Percentiles rank a stretch among this genome's conserved stretches.
These are phyloP conservation scores for Aramus guarauna DNA, from an alignment of 2,113 vertebrate species.

Conservation along the genomic window DNA sequence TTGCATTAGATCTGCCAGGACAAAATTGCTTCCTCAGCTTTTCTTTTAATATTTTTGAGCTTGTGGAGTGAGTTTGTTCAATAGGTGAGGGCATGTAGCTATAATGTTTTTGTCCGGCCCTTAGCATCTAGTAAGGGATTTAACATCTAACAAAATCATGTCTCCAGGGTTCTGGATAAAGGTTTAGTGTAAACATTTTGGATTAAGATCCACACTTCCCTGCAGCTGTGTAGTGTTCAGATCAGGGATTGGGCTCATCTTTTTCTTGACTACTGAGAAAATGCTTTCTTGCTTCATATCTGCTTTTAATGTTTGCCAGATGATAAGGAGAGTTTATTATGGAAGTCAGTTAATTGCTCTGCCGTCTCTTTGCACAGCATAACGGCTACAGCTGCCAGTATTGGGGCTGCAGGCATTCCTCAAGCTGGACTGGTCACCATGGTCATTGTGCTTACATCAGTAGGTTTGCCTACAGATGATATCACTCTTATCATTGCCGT, in stretches of 20 bases:
- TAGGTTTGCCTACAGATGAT: slow-evolving; percentile 95
- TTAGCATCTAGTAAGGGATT: background rate
- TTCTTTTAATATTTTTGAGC: background rate
- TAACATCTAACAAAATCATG: background rate
- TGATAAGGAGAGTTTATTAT: background rate
- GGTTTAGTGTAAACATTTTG: background rate
- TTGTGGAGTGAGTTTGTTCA: background rate
- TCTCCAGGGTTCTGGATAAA: background rate
- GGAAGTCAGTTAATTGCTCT: background rate
- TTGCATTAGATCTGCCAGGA: background rate
- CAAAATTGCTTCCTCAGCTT: background rate
- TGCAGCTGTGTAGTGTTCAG: background rate
- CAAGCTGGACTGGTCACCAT: slow-evolving; percentile 97
- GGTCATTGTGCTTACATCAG: slow-evolving; percentile 96
- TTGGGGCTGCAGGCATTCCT: slow-evolving; percentile 95
- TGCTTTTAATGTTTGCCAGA: background rate
- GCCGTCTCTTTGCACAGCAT: slow-evolving; percentile 77
- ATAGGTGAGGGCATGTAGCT: background rate
- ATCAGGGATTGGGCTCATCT: background rate
- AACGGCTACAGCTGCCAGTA: slow-evolving; percentile 95
- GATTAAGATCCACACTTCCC: background rate
- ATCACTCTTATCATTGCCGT: slow-evolving; percentile 95
- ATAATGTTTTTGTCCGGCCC: background rate
- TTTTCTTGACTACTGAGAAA: background rate
- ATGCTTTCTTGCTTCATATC: background rate